phyloP scores from a whole-genome alignment of 2,113 vertebrate genomes.

The Clarias gariepinus region DNA sequence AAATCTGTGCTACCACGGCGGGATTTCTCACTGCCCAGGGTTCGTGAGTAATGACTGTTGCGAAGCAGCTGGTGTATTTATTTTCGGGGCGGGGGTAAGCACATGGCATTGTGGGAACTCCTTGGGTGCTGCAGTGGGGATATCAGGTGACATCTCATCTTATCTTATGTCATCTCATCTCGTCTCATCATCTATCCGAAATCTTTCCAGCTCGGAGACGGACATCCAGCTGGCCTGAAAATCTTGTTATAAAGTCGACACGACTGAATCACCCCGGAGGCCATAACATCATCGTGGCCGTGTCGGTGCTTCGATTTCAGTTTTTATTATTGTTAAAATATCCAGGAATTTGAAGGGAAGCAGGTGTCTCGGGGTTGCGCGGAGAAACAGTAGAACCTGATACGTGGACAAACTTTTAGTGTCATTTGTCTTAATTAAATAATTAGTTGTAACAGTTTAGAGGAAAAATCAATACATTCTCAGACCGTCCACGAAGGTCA shows the following conservation, averaged over 20 bases:
- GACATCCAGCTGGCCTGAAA: conserved; percentile 28
- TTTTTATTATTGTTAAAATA: not conserved
- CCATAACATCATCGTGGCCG: no score
- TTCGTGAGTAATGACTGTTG: not conserved
- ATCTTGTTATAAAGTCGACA: conserved; percentile 19
- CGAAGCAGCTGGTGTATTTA: conserved; percentile 32
- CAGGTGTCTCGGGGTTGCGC: not conserved
- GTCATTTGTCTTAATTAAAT: not conserved
- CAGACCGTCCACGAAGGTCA: not conserved
- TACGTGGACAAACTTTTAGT: not conserved
- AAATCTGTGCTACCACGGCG: no score
- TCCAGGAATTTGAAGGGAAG: not conserved
- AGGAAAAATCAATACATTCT: not conserved
- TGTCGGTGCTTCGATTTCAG: not conserved
- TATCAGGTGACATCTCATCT: conserved; percentile 24
- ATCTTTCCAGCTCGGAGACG: not conserved
- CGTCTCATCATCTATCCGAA: not conserved
- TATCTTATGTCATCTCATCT: not conserved
- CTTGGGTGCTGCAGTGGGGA: conserved; percentile 11
- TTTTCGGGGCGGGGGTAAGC: not conserved
- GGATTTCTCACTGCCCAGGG: not conserved
- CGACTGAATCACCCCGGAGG: conserved; percentile 1
- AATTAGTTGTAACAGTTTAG: not conserved
- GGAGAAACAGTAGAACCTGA: not conserved
- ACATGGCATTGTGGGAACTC: conserved; percentile 41